Base-by-base conservation (phyloP, 1,140 invertebrate genomes). In the Tyrophagus putrescentiae region DNA sequence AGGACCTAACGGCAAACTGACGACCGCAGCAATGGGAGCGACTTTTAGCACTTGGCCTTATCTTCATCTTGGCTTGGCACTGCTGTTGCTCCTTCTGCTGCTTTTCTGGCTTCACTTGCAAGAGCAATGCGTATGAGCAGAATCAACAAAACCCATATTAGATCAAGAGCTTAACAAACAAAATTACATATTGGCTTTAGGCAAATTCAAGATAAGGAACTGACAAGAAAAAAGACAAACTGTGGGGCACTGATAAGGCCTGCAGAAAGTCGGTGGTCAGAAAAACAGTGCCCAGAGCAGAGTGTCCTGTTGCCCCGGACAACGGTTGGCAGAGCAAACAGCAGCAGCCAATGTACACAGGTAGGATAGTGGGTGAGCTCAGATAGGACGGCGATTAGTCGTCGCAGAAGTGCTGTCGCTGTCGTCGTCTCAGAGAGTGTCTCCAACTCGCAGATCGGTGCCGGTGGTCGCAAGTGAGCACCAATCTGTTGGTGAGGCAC, bases 151-250 rank as follows among this genome's bases (percentile, higher is more conserved):
- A 21, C 7, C 23, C 7, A 48, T 7, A 29, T 48, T 48, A 48
- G 45, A 48, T 48, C 45, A 48, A 48, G 45, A 48, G 45, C 45
- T 48, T 21, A 48, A 6, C 45, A 48, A 48, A 48, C 7, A 48
- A 48, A 48, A 48, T 48, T 48, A 48, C 45, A 48, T 48, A 48
- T 48, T 48, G 45, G 45, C 45, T 48, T 48, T 48, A 48, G 45
- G 18, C 45, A 48, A 48, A 48, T 48, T 48, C 45, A 21, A 48
- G 45, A 48, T 48, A 48, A 48, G 45, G 18, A 48, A 48, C 45
- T 48, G 45, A 7, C 45, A 48, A 6, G 18, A 48, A 6, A n/a
- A n/a, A n/a, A n/a, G n/a, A n/a, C n/a, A n/a, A n/a, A n/a, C n/a
- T n/a, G n/a, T n/a, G n/a, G n/a, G n/a, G n/a, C n/a, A n/a, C n/a